Base-by-base conservation (phyloP, 2,888 invertebrate species). In the Polylopha cassiicola region DNA sequence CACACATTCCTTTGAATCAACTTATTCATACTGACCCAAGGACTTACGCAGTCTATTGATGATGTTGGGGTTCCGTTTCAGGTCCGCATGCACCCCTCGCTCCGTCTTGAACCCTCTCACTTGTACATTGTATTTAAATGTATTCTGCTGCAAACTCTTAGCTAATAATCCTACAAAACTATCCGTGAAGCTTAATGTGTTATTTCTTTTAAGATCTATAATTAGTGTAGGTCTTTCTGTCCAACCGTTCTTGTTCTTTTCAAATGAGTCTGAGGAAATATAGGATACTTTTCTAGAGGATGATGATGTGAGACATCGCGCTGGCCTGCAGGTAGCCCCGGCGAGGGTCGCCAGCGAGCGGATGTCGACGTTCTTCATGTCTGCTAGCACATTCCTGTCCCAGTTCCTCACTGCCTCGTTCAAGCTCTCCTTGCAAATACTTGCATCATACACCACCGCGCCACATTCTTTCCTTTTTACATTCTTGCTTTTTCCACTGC, bases 51-150 rank as follows among this genome's bases (percentile, higher is more conserved):
- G 74, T 67, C 93, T 84, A 47, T 88, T 86, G n/a, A 89, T 71
- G 33, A 93, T 63, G 21, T 90, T 87, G 1, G 94, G 92, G 73
- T 93, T 94, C 52, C 94, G 79, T 51, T 89, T 87, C 31, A 88
- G 64, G 55, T 94, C 94, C 0, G 92, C 89, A 49, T 89, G 87
- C 15, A 92, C 84, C 46, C 88, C 89, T 34, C 94, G 85, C 50
- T 93, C 91, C 0, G 95, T 95, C 78, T 95, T 95, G 69, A 95
- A 95, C 20, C 89, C 89, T 33, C 95, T 87, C 9, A 89, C 84
- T 68, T 91, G 91, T 10, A 89, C 65, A 17, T 65, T 62, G 44
- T 70, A 78, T 20, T 63, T 58, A 55, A 78, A 76, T 1, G 52
- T 55, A 43, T 51, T 61, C 9, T 57, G 46, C 1, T 48, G 50